Evolutionary conservation across 2,113 vertebrate species (phyloP), one percentile per base, ranked within the genome.

Genomic region (Hippocampus comes): DNA sequence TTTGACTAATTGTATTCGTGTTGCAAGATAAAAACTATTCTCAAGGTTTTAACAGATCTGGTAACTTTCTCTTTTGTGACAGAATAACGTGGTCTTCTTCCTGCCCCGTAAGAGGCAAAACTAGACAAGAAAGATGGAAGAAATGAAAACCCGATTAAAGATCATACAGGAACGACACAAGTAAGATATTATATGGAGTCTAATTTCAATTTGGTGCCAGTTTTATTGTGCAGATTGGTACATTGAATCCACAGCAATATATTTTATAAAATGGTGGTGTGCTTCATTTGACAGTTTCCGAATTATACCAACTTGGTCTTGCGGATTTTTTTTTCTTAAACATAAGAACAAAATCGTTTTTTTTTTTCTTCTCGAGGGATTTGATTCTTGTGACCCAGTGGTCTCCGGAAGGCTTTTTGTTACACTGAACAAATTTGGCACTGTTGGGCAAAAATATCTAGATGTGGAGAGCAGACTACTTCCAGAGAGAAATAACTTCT

Each of bases 91-190:
- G 55, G 21, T 72, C 17, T 67, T 38, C n/a, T 8, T 11, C 46
- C 1, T 43, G 34, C n/a, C 71, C 23, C 23, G 27, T 11, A 1
- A 59, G 27, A n/a, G 11, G 38, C 18, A 21, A 63, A 67, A 75
- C 15, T 74, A 76, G 65, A 55, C 17, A 42, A 63, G 43, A 51
- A 76, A 49, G 14, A 91, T 90, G 91, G 91, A 89, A 48, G 90
- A 91, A 0, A 14, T 90, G 0, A 90, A 71, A 78, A 27, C 68
- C 21, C 80, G 91, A 81, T 80, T 75, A n/a, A 76, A 78, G n/a
- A 90, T 89, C 63, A 81, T 87, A 69, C 86, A 91, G 20, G 75
- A 61, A 20, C 77, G 90, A 53, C 90, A 91, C 82, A 87, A 79
- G 91, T 93, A 87, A 83, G 48, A 48, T 68, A n/a, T 23, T 12